These are phyloP conservation scores for Charadrius vociferus DNA, from an alignment of 2,113 vertebrate species.

Conservation along the genomic window DNA sequence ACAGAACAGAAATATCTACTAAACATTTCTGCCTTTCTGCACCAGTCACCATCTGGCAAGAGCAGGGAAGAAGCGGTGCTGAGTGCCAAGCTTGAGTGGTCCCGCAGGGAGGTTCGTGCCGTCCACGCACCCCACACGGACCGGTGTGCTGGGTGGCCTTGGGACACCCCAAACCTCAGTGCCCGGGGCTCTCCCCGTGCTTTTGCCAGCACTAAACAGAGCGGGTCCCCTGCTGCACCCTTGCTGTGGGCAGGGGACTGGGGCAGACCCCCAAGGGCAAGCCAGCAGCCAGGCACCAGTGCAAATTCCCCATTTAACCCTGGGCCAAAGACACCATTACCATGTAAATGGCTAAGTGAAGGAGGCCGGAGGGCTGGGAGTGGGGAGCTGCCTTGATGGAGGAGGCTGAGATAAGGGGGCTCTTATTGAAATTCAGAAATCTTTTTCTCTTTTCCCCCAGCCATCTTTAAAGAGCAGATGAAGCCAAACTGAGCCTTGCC, in stretches of 20 bases:
- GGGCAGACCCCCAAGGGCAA: neutral
- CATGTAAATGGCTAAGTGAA: neutral
- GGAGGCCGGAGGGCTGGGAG: neutral
- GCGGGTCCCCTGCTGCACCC: neutral
- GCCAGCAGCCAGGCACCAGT: neutral
- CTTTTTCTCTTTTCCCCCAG: neutral
- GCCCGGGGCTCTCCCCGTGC: neutral
- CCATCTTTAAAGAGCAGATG: neutral
- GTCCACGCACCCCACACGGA: accelerated
- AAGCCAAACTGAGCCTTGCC: neutral
- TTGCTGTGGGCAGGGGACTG: neutral
- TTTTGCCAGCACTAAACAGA: neutral
- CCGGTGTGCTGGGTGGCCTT: accelerated
- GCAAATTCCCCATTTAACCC: neutral
- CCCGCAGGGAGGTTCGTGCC: neutral
- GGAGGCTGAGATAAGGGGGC: neutral
- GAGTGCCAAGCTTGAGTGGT: neutral
- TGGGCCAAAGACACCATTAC: neutral
- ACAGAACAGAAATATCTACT: slow-evolving; percentile 71
- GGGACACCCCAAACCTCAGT: neutral
- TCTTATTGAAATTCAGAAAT: neutral
- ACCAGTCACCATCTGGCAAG: slow-evolving; percentile 69
- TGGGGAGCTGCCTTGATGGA: neutral
- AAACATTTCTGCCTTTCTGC: slow-evolving; percentile 72
- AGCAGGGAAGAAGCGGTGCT: neutral